phyloP scores from a whole-genome alignment of 2,113 vertebrate genomes.

The Leucopsar rothschildi region DNA sequence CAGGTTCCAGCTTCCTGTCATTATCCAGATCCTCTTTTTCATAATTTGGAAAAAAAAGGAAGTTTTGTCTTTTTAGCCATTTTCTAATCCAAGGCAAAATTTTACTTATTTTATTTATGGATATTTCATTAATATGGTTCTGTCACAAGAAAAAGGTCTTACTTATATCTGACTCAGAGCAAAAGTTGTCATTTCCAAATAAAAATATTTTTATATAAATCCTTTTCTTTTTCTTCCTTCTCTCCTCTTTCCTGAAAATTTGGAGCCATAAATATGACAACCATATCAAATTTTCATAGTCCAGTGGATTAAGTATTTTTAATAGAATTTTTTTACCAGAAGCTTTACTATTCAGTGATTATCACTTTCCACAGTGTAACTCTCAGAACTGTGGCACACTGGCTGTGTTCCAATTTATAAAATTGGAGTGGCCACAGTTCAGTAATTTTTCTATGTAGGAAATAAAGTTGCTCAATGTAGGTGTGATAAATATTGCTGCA shows the following conservation, averaged over 20 bases:
- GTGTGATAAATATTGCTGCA: constrained; percentile 20
- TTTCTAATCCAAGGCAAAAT: neutral
- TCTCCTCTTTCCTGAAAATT: neutral
- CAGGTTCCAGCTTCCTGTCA: neutral
- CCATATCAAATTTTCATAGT: neutral
- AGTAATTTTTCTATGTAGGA: constrained; percentile 10
- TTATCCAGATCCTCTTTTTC: neutral
- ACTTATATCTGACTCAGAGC: neutral
- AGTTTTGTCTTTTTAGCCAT: neutral
- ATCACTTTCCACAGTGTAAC: neutral
- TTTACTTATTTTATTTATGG: neutral
- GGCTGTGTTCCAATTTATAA: neutral
- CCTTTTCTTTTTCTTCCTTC: neutral
- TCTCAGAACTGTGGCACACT: neutral
- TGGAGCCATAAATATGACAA: neutral
- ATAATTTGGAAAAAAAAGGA: neutral
- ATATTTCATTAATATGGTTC: neutral
- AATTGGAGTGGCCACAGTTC: constrained; percentile 5
- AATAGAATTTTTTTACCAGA: neutral
- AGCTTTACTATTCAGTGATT: neutral
- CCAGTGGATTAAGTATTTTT: neutral
- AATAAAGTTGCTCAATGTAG: neutral
- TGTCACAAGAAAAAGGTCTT: neutral
- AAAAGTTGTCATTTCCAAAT: neutral
- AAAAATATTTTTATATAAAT: neutral